Conservation (phyloP, 1,140 invertebrate species). For the Papilio dardanus region DNA sequence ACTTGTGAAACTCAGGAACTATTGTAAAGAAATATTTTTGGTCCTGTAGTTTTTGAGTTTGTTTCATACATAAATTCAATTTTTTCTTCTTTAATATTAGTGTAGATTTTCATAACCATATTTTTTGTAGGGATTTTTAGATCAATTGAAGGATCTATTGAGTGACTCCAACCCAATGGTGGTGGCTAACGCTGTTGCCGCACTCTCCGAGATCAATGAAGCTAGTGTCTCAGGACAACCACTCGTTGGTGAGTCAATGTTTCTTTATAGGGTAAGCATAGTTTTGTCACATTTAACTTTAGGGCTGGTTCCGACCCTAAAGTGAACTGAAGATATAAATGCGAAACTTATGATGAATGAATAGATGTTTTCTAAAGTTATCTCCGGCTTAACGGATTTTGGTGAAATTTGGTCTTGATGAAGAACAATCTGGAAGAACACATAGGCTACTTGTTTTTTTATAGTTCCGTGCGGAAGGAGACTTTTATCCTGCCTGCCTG, state of each 20-base stretch:
- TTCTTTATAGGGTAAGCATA: neutral
- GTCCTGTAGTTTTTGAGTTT: too few relatives aligned
- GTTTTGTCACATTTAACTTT: neutral
- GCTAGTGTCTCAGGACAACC: constrained; percentile 95
- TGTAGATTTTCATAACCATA: neutral
- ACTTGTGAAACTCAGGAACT: too few relatives aligned
- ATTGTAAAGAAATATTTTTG: too few relatives aligned
- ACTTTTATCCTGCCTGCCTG: too few relatives aligned
- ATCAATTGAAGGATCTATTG: constrained; percentile 97
- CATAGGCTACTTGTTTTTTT: neutral
- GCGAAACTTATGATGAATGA: too few relatives aligned
- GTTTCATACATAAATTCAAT: neutral
- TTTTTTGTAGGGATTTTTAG: constrained; percentile 94
- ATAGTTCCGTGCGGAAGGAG: too few relatives aligned
- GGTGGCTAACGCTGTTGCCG: constrained; percentile 99
- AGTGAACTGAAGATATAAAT: too few relatives aligned
- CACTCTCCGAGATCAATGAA: constrained; percentile 99
- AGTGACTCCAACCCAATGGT: constrained; percentile 99
- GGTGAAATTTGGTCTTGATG: too few relatives aligned
- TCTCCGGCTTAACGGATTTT: too few relatives aligned
- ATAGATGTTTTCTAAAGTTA: too few relatives aligned
- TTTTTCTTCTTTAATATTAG: neutral
- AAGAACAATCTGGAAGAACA: too few relatives aligned
- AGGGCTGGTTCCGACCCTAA: too few relatives aligned
- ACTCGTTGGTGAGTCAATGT: constrained; percentile 86